Percentiles rank a stretch among this genome's conserved stretches.
Conservation (phyloP, 1,140 invertebrate species). For the Monomorium pharaonis region DNA sequence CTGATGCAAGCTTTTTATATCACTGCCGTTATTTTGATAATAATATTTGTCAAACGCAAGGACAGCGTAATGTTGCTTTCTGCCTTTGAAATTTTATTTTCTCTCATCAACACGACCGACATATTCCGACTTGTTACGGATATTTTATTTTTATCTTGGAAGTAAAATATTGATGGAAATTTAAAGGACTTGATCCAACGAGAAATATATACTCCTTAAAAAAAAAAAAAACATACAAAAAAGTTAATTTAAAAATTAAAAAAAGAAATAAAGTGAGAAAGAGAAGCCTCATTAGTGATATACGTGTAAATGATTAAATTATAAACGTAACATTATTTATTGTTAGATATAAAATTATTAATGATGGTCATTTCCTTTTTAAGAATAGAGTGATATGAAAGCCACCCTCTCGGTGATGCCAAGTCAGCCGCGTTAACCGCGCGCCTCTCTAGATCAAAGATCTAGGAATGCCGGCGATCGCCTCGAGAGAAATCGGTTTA, state of each 20-base stretch:
- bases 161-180: not conserved
- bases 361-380: conserved; percentile 4
- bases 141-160: not conserved
- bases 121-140: not conserved
- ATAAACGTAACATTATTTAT: not conserved
- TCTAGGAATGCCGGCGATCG: conserved; percentile 37
- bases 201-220: not conserved
- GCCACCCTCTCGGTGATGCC: conserved; percentile 24
- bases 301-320: not conserved
- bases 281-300: not conserved
- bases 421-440: conserved; percentile 41
- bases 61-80: not conserved
- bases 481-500: conserved; percentile 58
- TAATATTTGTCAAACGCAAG: not conserved
- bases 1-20: not conserved
- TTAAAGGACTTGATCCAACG: not conserved
- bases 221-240: too few relatives aligned
- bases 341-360: conserved; percentile 12
- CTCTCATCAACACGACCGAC: not conserved
- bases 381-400: not conserved
- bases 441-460: conserved; percentile 14
- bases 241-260: not conserved
- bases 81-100: not conserved
- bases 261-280: not conserved
- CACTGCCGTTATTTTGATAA: conserved; percentile 20